Evolutionary conservation across 2,888 invertebrate species (phyloP).

Genomic region (Chrysolina oricalcia): DNA sequence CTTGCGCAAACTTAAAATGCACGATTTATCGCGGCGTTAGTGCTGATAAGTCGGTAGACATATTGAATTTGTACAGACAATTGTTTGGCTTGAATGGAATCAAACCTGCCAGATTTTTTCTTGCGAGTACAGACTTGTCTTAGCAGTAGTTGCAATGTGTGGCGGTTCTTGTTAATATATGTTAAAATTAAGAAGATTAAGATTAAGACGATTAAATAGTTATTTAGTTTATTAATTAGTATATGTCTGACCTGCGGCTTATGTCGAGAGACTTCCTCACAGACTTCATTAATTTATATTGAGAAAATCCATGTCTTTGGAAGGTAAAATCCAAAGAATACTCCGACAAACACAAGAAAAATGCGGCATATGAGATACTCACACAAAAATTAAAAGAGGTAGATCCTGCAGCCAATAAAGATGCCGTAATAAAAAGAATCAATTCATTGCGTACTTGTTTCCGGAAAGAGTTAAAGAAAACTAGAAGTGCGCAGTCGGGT

Average conservation of each 20-base stretch:
- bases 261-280: constrained; percentile 15
- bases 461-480: not conserved
- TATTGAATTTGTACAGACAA: constrained; percentile 8
- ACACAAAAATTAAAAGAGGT: not conserved
- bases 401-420: constrained; percentile 4
- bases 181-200: constrained; percentile 8
- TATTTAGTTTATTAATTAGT: not conserved
- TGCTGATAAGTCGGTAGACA: constrained; percentile 4
- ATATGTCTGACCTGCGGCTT: constrained; percentile 7
- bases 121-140: constrained; percentile 16
- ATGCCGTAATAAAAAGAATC: constrained; percentile 11
- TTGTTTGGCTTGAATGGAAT: constrained; percentile 11
- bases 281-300: constrained; percentile 9
- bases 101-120: constrained; percentile 10
- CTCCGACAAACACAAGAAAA: not conserved
- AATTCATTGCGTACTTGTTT: constrained; percentile 14
- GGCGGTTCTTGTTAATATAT: not conserved
- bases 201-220: not conserved
- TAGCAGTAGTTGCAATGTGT: not conserved
- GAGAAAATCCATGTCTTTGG: constrained; percentile 12
- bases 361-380: constrained; percentile 8
- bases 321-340: constrained; percentile 5
- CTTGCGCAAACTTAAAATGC: not conserved
- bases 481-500: constrained; percentile 4
- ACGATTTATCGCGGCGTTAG: constrained; percentile 9